phyloP scores from a whole-genome alignment of 1,140 invertebrate genomes.

The Tetranychus cinnabarinus region DNA sequence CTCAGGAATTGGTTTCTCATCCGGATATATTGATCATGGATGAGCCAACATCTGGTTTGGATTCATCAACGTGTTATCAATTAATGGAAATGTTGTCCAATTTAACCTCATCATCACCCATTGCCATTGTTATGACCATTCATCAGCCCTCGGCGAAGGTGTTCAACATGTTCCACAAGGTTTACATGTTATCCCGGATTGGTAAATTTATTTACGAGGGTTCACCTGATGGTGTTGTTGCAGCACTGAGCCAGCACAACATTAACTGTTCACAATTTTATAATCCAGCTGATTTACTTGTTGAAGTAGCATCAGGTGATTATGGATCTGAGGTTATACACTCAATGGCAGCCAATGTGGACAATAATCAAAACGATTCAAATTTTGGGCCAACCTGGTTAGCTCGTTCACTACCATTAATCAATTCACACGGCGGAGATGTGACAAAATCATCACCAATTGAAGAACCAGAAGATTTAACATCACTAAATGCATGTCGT shows the following conservation, averaged over 20 bases:
- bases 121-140: slow-evolving; percentile 3
- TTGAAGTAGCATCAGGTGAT: slow-evolving; percentile 1
- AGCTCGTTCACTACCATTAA: no score
- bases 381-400: no score
- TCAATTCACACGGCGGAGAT: no score
- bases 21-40: slow-evolving; percentile 5
- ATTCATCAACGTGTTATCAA: neutral
- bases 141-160: slow-evolving; percentile 5
- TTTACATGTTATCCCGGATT: neutral
- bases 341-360: neutral
- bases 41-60: slow-evolving; percentile 7
- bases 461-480: no score
- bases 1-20: slow-evolving; percentile 2
- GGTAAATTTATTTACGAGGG: slow-evolving; percentile 4
- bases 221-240: neutral
- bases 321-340: neutral
- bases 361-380: neutral
- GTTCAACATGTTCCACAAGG: slow-evolving; percentile 3
- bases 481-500: no score
- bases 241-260: neutral
- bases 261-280: neutral
- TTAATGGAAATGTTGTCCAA: neutral
- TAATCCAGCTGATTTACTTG: slow-evolving; percentile 4
- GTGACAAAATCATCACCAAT: no score
- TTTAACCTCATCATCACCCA: neutral